phyloP scores from a whole-genome alignment of 53 echinoderm and acorn worm species.

The Temnopleurus reevesii region DNA sequence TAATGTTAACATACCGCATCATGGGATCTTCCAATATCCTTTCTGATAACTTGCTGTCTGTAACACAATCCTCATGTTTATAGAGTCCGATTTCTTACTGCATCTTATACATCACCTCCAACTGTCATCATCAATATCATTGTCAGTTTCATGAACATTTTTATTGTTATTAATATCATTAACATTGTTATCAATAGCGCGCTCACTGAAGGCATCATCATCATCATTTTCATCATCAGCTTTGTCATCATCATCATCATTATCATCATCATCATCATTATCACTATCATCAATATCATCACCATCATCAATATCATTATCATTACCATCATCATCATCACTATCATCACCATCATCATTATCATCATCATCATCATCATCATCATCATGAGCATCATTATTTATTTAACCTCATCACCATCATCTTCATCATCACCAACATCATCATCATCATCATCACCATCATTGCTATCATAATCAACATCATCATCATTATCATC shows the following conservation, averaged over 20 bases:
- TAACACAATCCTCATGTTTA: constrained; percentile 11
- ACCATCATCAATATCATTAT: neutral
- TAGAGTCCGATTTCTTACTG: neutral
- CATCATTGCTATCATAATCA: neutral
- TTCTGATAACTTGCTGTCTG: neutral
- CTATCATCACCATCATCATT: neutral
- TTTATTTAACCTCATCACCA: neutral
- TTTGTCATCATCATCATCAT: constrained; percentile 8
- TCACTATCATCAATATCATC: constrained; percentile 11
- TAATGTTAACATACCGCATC: neutral
- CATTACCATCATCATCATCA: neutral
- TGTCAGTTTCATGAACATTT: too few relatives aligned
- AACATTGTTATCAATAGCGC: too few relatives aligned
- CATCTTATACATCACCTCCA: constrained; percentile 25
- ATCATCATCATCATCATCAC: neutral
- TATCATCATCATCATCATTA: constrained; percentile 17
- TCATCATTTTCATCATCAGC: constrained; percentile 15
- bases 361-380: neutral
- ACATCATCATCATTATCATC: neutral
- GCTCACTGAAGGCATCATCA: too few relatives aligned
- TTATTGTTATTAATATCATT: too few relatives aligned
- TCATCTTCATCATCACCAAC: neutral
- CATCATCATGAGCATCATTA: neutral
- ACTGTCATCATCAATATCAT: too few relatives aligned
- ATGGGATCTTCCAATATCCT: neutral